A percentile compares a stretch with the other conserved stretches of the same genome.
Evolutionary conservation across 2,888 invertebrate genomes (phyloP).

Genomic region (Ligdia adustata): DNA sequence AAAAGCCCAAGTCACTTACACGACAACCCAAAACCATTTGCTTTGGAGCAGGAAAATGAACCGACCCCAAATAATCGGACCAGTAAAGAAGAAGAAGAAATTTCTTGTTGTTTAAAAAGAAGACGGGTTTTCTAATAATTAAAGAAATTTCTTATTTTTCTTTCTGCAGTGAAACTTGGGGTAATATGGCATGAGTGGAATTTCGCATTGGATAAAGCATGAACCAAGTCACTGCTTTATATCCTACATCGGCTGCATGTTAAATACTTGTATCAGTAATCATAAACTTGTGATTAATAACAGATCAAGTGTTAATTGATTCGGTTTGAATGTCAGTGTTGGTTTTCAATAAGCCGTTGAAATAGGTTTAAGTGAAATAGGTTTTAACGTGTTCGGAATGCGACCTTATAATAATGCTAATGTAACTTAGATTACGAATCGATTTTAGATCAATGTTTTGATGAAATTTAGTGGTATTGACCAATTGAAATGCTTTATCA

Average conservation of each 20-base stretch:
- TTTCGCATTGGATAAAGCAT: too few relatives aligned
- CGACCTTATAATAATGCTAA: slow-evolving; percentile 12
- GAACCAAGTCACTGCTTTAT: slow-evolving; percentile 3
- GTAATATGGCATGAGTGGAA: too few relatives aligned
- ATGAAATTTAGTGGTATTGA: too few relatives aligned
- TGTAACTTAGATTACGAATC: slow-evolving; percentile 8
- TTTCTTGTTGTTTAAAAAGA: too few relatives aligned
- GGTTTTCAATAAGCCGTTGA: slow-evolving; percentile 16
- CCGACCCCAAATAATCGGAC: too few relatives aligned
- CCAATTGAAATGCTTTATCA: too few relatives aligned
- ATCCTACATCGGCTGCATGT: slow-evolving; percentile 5
- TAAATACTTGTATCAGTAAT: slow-evolving; percentile 32
- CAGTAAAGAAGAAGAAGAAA: too few relatives aligned
- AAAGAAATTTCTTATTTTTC: background rate
- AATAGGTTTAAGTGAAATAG: too few relatives aligned
- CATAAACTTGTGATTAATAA: slow-evolving; percentile 20
- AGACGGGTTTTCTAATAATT: background rate
- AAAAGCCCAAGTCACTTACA: too few relatives aligned
- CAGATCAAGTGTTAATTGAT: slow-evolving; percentile 26
- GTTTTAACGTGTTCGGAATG: too few relatives aligned
- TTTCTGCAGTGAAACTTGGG: background rate
- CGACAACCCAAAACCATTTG: too few relatives aligned
- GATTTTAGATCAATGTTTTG: slow-evolving; percentile 9
- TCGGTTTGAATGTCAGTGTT: slow-evolving; percentile 13
- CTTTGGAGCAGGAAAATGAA: too few relatives aligned